phyloP scores from a whole-genome alignment of 2,113 vertebrate genomes.

The Notarius lentiginosus region DNA sequence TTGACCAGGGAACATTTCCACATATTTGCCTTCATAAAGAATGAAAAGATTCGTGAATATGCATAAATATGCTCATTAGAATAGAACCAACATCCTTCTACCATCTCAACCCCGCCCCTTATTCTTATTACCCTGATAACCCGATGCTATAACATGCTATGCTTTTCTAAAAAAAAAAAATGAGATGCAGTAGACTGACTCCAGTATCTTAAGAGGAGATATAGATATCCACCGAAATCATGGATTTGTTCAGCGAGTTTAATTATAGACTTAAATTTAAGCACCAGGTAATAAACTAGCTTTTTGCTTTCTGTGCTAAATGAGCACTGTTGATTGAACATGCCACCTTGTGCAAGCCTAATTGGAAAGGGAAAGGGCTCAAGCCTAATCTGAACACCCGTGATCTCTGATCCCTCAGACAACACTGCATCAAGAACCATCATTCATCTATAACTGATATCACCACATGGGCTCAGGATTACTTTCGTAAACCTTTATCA shows the following conservation, averaged over 20 bases:
- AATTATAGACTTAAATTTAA: background rate
- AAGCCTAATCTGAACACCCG: too few species aligned
- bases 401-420: too few species aligned
- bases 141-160: background rate
- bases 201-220: background rate
- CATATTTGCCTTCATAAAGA: background rate
- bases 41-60: background rate
- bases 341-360: too few species aligned
- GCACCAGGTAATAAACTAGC: background rate
- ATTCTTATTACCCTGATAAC: background rate
- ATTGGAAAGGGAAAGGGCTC: too few species aligned
- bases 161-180: background rate
- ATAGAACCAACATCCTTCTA: background rate
- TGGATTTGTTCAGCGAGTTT: background rate
- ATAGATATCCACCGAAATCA: background rate
- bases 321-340: too few species aligned
- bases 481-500: too few species aligned
- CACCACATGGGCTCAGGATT: too few species aligned
- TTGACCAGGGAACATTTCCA: background rate
- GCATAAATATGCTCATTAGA: slow-evolving; percentile 5
- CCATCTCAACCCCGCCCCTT: background rate
- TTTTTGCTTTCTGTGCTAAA: background rate
- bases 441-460: too few species aligned
- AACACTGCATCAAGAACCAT: too few species aligned
- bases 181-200: background rate